A percentile compares a stretch with the other conserved stretches of the same genome.
These are phyloP conservation scores for Subanguina moxae DNA, from an alignment of 1,140 invertebrate species.

Conservation along the genomic window DNA sequence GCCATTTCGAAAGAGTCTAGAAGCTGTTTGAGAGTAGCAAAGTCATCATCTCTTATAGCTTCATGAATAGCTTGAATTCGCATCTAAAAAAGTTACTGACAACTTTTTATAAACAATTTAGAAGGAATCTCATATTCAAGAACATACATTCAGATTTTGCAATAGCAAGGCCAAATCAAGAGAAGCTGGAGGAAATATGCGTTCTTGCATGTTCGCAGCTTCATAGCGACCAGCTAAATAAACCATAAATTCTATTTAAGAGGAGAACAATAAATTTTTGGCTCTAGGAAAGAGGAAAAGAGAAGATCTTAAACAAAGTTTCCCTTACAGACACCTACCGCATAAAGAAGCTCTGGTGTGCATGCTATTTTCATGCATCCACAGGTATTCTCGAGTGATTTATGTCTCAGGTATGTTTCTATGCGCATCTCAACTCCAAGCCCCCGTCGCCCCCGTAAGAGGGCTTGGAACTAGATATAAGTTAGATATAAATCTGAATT, in stretches of 20 bases:
- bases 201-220: conserved; percentile 30
- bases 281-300: no score
- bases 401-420: no score
- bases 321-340: no score
- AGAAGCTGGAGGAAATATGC: conserved; percentile 45
- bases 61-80: conserved; percentile 80
- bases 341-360: no score
- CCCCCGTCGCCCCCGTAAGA: no score
- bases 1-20: conserved; percentile 84
- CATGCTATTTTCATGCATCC: no score
- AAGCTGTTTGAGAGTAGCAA: conserved; percentile 73
- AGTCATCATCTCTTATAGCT: conserved; percentile 75
- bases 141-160: conserved; percentile 34
- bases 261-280: not conserved
- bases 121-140: not conserved
- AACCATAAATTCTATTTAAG: not conserved
- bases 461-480: no score
- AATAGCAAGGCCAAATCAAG: conserved; percentile 43
- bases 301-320: no score
- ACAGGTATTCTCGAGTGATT: no score
- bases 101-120: not conserved
- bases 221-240: conserved; percentile 38
- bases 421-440: no score
- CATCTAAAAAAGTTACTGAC: conserved; percentile 65
- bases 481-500: no score